phyloP scores from a whole-genome alignment of 2,797 vertebrate genomes.

The Lindbergichthys nudifrons region DNA sequence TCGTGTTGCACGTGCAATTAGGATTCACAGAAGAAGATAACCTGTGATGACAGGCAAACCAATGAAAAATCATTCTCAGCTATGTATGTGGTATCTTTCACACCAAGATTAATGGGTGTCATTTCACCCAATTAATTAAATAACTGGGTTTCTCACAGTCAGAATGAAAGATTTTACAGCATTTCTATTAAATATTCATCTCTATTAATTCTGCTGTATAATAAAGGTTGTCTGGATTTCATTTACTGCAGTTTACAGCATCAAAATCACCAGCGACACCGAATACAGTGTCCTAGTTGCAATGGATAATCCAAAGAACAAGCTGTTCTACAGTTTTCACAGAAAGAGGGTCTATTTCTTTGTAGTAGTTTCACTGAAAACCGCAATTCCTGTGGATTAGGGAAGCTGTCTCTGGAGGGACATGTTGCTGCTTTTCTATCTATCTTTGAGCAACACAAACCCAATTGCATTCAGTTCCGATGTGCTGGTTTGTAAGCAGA shows the following conservation, averaged over 20 bases:
- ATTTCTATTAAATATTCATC: slow-evolving; percentile 6
- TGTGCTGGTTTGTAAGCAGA: not conserved
- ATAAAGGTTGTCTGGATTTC: not conserved
- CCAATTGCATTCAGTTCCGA: not conserved
- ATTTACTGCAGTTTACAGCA: not conserved
- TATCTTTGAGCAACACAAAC: not conserved
- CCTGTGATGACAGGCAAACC: not conserved
- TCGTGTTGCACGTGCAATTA: slow-evolving; percentile 5
- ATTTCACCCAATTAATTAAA: slow-evolving; percentile 18
- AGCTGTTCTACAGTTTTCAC: slow-evolving; percentile 22
- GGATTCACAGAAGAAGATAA: not conserved
- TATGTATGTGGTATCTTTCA: slow-evolving; percentile 3
- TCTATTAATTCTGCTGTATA: not conserved
- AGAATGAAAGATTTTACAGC: slow-evolving; percentile 9
- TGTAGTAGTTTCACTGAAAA: slow-evolving; percentile 16
- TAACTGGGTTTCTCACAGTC: not conserved
- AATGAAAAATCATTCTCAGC: slow-evolving; percentile 11
- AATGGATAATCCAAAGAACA: slow-evolving; percentile 32
- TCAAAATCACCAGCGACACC: not conserved
- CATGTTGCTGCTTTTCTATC: not conserved
- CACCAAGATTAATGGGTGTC: not conserved
- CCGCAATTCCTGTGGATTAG: not conserved
- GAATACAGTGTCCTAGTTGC: slow-evolving; percentile 3
- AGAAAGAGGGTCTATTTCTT: slow-evolving; percentile 6
- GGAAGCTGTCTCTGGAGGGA: not conserved